A percentile compares a stretch with the other conserved stretches of the same genome.
These are phyloP conservation scores for Bolinopsis microptera DNA, from an alignment of 37 sponge, comb jelly and placozoan genomes.

Conservation along the genomic window DNA sequence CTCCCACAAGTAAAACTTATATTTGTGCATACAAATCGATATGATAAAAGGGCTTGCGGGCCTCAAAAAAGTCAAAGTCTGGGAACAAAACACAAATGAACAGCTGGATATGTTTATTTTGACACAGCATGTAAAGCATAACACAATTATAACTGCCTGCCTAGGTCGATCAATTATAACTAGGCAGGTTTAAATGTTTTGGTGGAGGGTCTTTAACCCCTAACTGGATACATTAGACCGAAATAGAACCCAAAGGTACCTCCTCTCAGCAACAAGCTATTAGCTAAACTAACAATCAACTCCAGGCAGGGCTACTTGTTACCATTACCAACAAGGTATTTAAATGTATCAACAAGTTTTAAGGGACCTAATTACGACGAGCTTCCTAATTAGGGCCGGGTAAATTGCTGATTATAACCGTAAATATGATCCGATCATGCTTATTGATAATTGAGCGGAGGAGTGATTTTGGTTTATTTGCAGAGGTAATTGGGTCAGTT, in stretches of 20 bases:
- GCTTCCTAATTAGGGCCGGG: background rate
- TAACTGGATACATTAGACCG: no score
- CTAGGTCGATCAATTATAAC: no score
- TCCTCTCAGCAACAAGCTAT: background rate
- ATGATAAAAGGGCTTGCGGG: no score
- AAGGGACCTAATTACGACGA: background rate
- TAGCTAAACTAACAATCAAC: background rate
- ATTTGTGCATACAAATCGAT: no score
- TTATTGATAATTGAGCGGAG: background rate
- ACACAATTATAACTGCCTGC: no score
- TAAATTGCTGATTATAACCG: background rate
- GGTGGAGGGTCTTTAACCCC: no score
- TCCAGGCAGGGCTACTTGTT: background rate
- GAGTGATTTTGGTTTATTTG: background rate
- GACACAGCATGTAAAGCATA: no score
- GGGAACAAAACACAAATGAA: no score
- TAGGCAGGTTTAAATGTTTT: no score
- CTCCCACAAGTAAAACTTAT: no score
- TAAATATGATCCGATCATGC: background rate
- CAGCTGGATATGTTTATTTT: no score
- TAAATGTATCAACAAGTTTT: background rate
- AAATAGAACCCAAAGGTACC: background rate
- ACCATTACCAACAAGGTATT: background rate
- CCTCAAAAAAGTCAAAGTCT: no score
- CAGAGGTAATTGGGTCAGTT: background rate